A percentile compares a stretch with the other conserved stretches of the same genome.
Evolutionary conservation across 2,797 vertebrate genomes (phyloP).

Genomic region (Gadopsis bispinosus): DNA sequence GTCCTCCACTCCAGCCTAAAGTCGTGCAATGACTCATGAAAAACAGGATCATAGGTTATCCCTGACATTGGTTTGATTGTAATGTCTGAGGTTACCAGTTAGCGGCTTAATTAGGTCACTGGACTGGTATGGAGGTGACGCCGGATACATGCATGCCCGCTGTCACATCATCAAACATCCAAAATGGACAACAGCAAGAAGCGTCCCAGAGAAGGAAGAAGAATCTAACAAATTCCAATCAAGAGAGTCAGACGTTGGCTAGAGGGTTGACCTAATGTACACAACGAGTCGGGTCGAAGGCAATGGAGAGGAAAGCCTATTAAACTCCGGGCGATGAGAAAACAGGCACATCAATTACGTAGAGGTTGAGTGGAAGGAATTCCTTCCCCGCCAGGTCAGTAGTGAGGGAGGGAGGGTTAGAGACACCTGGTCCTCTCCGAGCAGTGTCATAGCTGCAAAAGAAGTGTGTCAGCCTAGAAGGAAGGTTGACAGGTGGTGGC

Average conservation of each 20-base stretch:
- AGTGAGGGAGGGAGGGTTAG: conserved; percentile 14
- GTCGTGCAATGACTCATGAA: conserved; percentile 59
- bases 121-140: conserved; percentile 52
- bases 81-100: conserved; percentile 49
- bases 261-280: not conserved
- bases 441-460: conserved; percentile 72
- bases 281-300: not conserved
- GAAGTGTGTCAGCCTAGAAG: conserved; percentile 67
- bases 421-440: conserved; percentile 68
- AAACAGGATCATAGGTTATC: conserved; percentile 53
- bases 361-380: conserved; percentile 64
- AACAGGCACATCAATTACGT: conserved; percentile 15
- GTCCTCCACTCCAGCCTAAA: conserved; percentile 43
- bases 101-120: conserved; percentile 64
- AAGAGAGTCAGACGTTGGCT: not conserved
- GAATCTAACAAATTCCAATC: not conserved
- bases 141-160: conserved; percentile 17
- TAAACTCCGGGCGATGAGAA: conserved; percentile 3
- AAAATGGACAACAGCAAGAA: conserved; percentile 21
- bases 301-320: not conserved
- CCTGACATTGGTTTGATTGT: conserved; percentile 55
- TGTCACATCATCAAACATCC: conserved; percentile 39
- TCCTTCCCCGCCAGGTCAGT: conserved; percentile 30
- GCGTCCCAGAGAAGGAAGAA: not conserved
- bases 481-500: conserved; percentile 83